Evolutionary conservation across 2,888 invertebrate genomes (phyloP).

Genomic region (Lasioglossum leucozonium): DNA sequence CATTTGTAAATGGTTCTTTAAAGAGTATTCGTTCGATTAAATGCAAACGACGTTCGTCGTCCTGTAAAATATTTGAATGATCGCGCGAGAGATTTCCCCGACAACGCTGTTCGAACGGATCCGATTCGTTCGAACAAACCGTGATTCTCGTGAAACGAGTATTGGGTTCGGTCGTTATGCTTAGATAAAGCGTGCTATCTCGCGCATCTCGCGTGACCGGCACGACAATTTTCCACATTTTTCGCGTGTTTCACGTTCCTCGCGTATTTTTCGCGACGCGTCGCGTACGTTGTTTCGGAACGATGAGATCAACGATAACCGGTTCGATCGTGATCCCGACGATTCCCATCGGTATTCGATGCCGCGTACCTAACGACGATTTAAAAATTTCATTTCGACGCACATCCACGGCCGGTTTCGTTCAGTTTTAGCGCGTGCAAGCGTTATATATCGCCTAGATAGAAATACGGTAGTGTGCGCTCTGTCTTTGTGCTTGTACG

Average conservation of each 20-base stretch:
- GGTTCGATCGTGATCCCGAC: not conserved
- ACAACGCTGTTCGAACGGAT: conserved; percentile 6
- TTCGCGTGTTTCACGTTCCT: not conserved
- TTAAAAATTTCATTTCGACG: conserved; percentile 10
- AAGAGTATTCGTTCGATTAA: not conserved
- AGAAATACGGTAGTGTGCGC: conserved; percentile 1
- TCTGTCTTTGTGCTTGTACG: not conserved
- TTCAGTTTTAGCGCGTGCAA: not conserved
- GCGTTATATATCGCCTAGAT: not conserved
- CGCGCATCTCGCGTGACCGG: not conserved
- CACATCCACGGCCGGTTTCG: not conserved
- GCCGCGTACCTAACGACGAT: conserved; percentile 10
- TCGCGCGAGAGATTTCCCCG: not conserved
- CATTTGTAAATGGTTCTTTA: not conserved
- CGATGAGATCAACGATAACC: not conserved
- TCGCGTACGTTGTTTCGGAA: not conserved
- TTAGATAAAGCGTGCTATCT: not conserved
- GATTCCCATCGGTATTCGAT: not conserved
- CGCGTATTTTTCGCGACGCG: not conserved
- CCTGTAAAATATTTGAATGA: not conserved
- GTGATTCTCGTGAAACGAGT: conserved; percentile 20
- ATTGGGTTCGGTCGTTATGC: not conserved
- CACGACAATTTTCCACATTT: not conserved
- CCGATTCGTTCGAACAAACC: not conserved
- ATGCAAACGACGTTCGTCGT: not conserved